These are phyloP conservation scores for Catagonus wagneri DNA, from an alignment of 2,113 vertebrate species.

Conservation along the genomic window DNA sequence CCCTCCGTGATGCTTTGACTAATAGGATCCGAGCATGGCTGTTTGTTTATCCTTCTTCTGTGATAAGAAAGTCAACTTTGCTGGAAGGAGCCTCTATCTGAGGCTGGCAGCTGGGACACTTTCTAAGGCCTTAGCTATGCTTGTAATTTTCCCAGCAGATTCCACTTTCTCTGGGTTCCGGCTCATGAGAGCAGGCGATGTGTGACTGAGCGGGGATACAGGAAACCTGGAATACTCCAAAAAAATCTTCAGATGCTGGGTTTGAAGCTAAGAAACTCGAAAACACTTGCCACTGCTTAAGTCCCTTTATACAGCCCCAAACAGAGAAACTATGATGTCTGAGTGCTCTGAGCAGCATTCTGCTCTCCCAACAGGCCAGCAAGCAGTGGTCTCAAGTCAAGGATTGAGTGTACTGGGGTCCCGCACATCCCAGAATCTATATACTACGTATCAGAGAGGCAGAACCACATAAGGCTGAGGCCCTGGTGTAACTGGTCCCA, in stretches of 20 bases:
- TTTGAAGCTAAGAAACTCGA: background rate
- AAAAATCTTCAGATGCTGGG: background rate
- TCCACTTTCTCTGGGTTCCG: background rate
- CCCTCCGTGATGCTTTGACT: background rate
- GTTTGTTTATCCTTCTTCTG: background rate
- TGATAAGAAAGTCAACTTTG: slow-evolving; percentile 19
- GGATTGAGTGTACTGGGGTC: background rate
- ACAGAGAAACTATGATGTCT: rapidly evolving
- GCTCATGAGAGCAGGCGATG: background rate
- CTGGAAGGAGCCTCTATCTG: background rate
- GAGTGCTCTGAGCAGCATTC: rapidly evolving
- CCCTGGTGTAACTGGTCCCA: background rate
- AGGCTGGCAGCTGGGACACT: background rate
- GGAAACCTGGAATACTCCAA: background rate
- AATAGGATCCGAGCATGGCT: background rate
- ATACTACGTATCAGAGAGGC: rapidly evolving
- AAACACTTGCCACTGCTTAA: rapidly evolving
- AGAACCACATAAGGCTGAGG: rapidly evolving
- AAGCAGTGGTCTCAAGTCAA: background rate
- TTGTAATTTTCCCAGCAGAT: slow-evolving; percentile 14
- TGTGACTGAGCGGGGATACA: background rate
- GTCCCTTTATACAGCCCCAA: background rate
- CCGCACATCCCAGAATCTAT: rapidly evolving
- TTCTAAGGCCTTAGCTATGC: background rate
- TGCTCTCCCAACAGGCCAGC: background rate